Evolutionary conservation across 2,113 vertebrate species (phyloP).

Genomic region (Amphiprion ocellaris): DNA sequence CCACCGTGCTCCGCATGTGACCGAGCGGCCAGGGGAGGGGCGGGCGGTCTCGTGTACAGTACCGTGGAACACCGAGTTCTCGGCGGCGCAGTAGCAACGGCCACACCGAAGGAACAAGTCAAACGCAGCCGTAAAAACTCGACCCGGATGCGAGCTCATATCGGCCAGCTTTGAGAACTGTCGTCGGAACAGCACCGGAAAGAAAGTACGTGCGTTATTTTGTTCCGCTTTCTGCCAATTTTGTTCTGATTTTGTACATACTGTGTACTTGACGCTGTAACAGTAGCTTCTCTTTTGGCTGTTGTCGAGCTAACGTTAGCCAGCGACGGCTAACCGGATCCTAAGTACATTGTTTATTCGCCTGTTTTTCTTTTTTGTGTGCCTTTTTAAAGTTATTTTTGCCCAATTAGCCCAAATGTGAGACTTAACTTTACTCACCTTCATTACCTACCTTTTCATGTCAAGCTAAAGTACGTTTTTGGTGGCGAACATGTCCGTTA

Average conservation of each 20-base stretch:
- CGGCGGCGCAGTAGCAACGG: conserved; percentile 7
- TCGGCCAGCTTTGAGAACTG: background rate
- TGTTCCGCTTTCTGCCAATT: background rate
- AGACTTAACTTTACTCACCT: no score
- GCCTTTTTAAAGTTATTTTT: fast-evolving
- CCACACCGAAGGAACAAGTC: background rate
- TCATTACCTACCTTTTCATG: no score
- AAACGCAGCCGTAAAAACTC: background rate
- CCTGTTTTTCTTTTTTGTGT: background rate
- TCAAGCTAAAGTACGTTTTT: no score
- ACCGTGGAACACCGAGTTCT: conserved; percentile 74
- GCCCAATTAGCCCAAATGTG: no score
- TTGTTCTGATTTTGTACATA: background rate
- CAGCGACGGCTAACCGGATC: background rate
- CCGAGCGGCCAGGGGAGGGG: conserved; percentile 44
- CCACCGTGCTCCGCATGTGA: conserved; percentile 68
- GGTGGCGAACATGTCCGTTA: no score
- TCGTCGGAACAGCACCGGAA: background rate
- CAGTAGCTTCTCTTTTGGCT: no score
- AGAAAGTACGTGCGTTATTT: conserved; percentile 5
- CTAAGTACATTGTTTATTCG: no score
- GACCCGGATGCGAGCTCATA: background rate
- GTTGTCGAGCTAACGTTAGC: background rate
- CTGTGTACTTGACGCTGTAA: background rate
- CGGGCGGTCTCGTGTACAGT: conserved; percentile 76